phyloP scores from a whole-genome alignment of 2,888 invertebrate species.

The Agrilus biguttatus region DNA sequence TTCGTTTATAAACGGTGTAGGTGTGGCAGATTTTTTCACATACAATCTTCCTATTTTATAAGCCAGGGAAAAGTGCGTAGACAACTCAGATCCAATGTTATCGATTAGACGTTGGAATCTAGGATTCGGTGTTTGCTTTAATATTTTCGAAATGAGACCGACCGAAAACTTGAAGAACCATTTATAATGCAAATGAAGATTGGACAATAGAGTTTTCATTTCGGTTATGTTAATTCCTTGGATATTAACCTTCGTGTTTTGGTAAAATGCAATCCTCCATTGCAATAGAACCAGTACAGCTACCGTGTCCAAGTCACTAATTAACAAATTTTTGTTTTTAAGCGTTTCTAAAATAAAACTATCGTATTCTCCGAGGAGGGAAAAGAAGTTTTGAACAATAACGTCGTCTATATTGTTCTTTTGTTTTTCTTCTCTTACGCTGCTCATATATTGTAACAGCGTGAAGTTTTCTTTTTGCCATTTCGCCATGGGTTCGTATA shows the following conservation, averaged over 20 bases:
- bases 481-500: slow-evolving; percentile 1
- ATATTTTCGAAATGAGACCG: slow-evolving; percentile 14
- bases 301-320: slow-evolving; percentile 31
- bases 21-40: slow-evolving; percentile 18
- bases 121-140: slow-evolving; percentile 10
- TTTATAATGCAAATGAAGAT: slow-evolving; percentile 53
- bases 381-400: slow-evolving; percentile 37
- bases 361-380: slow-evolving; percentile 35
- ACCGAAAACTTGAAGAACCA: slow-evolving; percentile 57
- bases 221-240: slow-evolving; percentile 12
- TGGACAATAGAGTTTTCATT: slow-evolving; percentile 38
- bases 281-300: slow-evolving; percentile 35
- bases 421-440: slow-evolving; percentile 27
- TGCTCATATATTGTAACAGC: slow-evolving; percentile 33
- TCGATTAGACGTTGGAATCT: slow-evolving; percentile 9
- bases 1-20: slow-evolving; percentile 20
- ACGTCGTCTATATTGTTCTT: slow-evolving; percentile 38
- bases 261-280: slow-evolving; percentile 32
- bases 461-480: slow-evolving; percentile 29
- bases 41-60: slow-evolving; percentile 23
- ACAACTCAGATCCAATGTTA: slow-evolving; percentile 18
- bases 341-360: slow-evolving; percentile 31
- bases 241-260: slow-evolving; percentile 25
- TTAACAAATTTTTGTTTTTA: slow-evolving; percentile 15
- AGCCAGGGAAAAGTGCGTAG: slow-evolving; percentile 19